A percentile compares a stretch with the other conserved stretches of the same genome.
Evolutionary conservation across 2,113 vertebrate species (phyloP).

Genomic region (Collichthys lucidus): DNA sequence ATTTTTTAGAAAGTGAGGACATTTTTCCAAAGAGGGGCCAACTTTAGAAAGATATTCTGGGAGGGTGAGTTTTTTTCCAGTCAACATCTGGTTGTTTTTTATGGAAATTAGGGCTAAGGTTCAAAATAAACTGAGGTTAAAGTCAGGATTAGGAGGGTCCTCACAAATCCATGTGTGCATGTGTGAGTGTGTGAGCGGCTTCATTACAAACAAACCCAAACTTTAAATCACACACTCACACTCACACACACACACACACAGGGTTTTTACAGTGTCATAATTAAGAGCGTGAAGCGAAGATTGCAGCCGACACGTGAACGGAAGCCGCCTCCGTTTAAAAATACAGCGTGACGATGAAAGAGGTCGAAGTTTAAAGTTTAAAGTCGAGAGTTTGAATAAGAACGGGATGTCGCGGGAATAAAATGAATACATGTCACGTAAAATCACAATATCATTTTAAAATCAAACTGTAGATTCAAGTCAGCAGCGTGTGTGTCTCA

Average conservation of each 20-base stretch:
- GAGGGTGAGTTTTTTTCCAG: neutral
- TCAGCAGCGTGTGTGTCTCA: too few species aligned
- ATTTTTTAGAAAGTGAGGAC: neutral
- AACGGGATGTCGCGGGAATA: too few species aligned
- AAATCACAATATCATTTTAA: neutral
- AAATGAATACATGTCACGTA: neutral
- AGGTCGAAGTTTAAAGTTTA: neutral
- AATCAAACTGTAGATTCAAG: neutral
- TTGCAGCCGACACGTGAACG: neutral
- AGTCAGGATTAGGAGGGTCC: neutral
- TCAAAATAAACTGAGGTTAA: neutral
- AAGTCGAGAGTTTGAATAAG: constrained; percentile 2
- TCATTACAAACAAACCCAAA: constrained; percentile 15
- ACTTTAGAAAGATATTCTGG: neutral
- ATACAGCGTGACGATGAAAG: constrained; percentile 24
- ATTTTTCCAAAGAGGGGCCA: neutral
- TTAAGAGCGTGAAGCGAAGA: constrained; percentile 4
- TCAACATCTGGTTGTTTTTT: too few species aligned
- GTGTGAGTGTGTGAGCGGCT: constrained; percentile 16
- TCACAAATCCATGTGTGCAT: neutral
- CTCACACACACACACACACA: constrained; percentile 2
- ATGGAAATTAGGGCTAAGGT: neutral
- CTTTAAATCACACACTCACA: neutral
- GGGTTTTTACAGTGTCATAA: constrained; percentile 28
- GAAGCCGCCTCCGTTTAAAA: neutral